A percentile compares a stretch with the other conserved stretches of the same genome.
phyloP scores from a whole-genome alignment of 1,140 invertebrate species.

The Formica exsecta region DNA sequence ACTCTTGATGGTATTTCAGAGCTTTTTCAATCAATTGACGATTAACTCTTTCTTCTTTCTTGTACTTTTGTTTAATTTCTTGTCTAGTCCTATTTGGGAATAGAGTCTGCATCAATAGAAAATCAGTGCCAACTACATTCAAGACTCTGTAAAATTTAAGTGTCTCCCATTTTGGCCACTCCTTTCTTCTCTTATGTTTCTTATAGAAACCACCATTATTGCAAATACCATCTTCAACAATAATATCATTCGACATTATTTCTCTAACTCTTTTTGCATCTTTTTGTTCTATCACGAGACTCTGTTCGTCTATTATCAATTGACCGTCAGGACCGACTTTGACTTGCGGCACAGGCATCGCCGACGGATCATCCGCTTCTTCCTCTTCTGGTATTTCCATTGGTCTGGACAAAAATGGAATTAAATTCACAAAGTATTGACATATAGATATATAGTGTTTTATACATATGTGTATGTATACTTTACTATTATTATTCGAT shows the following conservation, averaged over 20 bases:
- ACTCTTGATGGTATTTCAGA: constrained; percentile 85
- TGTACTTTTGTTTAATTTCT: constrained; percentile 94
- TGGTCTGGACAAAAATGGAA: constrained; percentile 34
- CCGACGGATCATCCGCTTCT: constrained; percentile 84
- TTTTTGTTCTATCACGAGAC: constrained; percentile 93
- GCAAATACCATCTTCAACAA: constrained; percentile 89
- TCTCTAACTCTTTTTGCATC: constrained; percentile 89
- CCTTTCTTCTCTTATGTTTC: constrained; percentile 88
- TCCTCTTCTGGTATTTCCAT: constrained; percentile 77
- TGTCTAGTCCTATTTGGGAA: constrained; percentile 92
- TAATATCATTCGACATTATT: constrained; percentile 88
- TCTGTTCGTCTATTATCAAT: constrained; percentile 95
- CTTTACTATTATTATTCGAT: constrained; percentile 35
- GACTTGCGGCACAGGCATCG: constrained; percentile 92
- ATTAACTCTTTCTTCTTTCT: constrained; percentile 89
- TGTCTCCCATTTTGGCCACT: constrained; percentile 91
- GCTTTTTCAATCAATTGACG: constrained; percentile 87
- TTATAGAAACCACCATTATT: constrained; percentile 90
- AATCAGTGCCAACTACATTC: constrained; percentile 95
- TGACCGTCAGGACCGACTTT: constrained; percentile 95
- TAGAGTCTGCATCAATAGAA: constrained; percentile 94
- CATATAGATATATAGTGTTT: neutral
- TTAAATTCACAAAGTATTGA: neutral
- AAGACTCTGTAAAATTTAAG: constrained; percentile 95
- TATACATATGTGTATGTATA: neutral